Percentiles rank a stretch among this genome's conserved stretches.
These are phyloP conservation scores for Ypsolopha scabrella DNA, from an alignment of 2,888 invertebrate species.

Conservation along the genomic window DNA sequence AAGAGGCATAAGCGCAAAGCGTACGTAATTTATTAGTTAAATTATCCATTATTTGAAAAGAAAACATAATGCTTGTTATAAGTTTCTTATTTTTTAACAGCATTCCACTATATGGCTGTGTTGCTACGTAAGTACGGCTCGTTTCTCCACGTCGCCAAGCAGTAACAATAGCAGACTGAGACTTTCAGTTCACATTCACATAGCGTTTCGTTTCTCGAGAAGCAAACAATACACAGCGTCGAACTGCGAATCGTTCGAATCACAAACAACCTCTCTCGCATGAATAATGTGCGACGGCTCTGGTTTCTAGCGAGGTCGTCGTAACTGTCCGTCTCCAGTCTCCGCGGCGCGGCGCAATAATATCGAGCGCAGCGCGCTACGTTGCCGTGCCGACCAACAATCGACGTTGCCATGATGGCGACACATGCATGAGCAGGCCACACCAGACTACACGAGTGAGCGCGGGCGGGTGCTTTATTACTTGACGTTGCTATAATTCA, in stretches of 20 bases:
- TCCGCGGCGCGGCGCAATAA: background rate
- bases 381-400: background rate
- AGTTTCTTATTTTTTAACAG: background rate
- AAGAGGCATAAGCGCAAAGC: too few relatives aligned
- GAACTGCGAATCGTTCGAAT: background rate
- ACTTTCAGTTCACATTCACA: conserved; percentile 16
- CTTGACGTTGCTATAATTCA: background rate
- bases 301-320: conserved; percentile 12
- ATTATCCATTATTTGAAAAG: too few relatives aligned
- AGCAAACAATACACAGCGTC: conserved; percentile 10
- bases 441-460: background rate
- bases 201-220: conserved; percentile 16
- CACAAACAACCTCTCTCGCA: conserved; percentile 11
- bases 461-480: background rate
- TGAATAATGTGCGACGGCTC: conserved; percentile 12
- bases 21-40: too few relatives aligned
- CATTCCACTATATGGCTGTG: background rate
- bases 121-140: background rate
- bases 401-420: background rate
- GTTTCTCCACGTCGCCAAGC: background rate
- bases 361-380: background rate
- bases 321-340: conserved; percentile 9
- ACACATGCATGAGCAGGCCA: background rate
- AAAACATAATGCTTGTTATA: background rate
- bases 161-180: conserved; percentile 3